Evolutionary conservation across 2,888 invertebrate genomes (phyloP).

Genomic region (Schizotus pectinicornis): DNA sequence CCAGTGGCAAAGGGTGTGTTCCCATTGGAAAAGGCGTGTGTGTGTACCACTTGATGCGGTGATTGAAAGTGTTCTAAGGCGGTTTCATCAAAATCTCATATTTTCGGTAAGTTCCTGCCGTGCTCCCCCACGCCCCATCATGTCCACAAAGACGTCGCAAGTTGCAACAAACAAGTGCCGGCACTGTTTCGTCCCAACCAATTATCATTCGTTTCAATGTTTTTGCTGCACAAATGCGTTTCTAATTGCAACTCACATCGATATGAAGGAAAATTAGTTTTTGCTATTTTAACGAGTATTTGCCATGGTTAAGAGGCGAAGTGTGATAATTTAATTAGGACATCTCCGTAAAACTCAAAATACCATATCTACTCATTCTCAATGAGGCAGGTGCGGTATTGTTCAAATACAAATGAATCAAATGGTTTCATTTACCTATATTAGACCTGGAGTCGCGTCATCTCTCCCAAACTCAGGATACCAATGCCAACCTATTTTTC

Average conservation of each 20-base stretch:
- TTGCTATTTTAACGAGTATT: slow-evolving; percentile 2
- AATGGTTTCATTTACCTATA: too few relatives aligned
- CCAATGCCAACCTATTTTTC: too few relatives aligned
- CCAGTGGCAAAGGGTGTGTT: slow-evolving; percentile 50
- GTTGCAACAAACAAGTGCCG: slow-evolving; percentile 29
- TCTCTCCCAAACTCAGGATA: too few relatives aligned
- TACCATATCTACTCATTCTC: not conserved
- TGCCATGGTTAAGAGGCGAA: not conserved
- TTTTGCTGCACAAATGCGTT: slow-evolving; percentile 18
- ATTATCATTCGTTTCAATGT: slow-evolving; percentile 13
- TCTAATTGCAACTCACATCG: too few relatives aligned
- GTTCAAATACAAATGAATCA: too few relatives aligned
- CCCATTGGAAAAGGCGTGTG: slow-evolving; percentile 43
- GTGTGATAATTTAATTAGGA: slow-evolving; percentile 33
- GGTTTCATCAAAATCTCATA: slow-evolving; percentile 31
- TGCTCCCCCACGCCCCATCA: slow-evolving; percentile 19
- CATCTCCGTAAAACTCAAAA: slow-evolving; percentile 15
- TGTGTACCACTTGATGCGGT: slow-evolving; percentile 50
- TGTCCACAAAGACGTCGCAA: slow-evolving; percentile 37
- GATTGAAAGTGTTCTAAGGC: slow-evolving; percentile 42
- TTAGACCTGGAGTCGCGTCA: too few relatives aligned
- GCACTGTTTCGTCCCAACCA: slow-evolving; percentile 16
- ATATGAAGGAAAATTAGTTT: not conserved
- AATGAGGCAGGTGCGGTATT: slow-evolving; percentile 16
- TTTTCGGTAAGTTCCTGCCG: slow-evolving; percentile 41